Evolutionary conservation across 2,797 vertebrate genomes (phyloP), one percentile per base, ranked within the genome.

Genomic region (Characodon lateralis): DNA sequence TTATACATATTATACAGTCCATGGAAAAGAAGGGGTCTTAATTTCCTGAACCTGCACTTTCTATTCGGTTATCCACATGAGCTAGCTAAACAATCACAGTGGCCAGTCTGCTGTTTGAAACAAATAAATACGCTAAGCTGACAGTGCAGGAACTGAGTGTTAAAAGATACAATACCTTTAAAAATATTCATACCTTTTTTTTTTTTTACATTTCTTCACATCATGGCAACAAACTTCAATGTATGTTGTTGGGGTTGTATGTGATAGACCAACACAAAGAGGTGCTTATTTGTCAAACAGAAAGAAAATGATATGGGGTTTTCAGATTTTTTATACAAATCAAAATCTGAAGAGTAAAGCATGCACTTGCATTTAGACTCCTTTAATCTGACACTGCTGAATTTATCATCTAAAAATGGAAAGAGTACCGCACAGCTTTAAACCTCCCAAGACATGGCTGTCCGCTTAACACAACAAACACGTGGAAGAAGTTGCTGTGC

Each of bases 1-100:
- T 92, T 63, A 91, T 93, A 93, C 89, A 93, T 91, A 89, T 90
- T 78, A 83, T 92, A 93, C 91, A 93, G 82, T 89, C 78, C 78
- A 73, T 82, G 89, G 78, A 81, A 79, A 89, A 65, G 24, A 22
- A 41, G 63, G 63, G 41, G 59, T 78, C 65, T 84, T 70, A 83
- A 82, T 81, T 70, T 3, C 26, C 78, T 74, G 78, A 87, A 79
- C 82, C 79, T 78, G 80, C 82, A 78, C 77, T 74, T 75, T 77
- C 78, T 81, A 74, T 85, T 86, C 58, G 61, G 73, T 81, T 84
- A 59, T 78, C 82, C 78, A 77, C n/a, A 39, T 74, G 80, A 61
- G 77, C 79, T 59, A 77, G 77, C 78, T 87, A 72, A 88, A 89
- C 90, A 63, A 85, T 93, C 93, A 93, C 92, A 93, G 91, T 93